Evolutionary conservation across 2,888 invertebrate genomes (phyloP).

Genomic region (Byasa hedistus): DNA sequence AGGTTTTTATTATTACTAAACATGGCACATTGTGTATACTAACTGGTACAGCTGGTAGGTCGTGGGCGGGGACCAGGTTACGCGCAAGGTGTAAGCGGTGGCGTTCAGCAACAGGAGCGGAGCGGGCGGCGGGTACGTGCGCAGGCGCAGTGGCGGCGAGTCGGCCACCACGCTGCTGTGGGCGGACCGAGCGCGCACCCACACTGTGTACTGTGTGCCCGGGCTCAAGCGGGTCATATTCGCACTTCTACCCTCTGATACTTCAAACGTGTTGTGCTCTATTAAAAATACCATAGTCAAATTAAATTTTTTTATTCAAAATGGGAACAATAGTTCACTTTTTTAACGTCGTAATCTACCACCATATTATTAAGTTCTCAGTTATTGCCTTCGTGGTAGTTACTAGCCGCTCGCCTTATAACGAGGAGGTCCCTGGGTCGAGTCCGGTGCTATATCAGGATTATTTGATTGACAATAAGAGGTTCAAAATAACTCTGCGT

Average conservation of each 20-base stretch:
- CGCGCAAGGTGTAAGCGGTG: constrained; percentile 76
- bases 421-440: too few species aligned
- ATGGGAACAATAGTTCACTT: too few species aligned
- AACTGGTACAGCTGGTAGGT: constrained; percentile 53
- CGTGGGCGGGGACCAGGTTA: constrained; percentile 84
- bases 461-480: too few species aligned
- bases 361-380: neutral
- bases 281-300: too few species aligned
- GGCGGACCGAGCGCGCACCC: constrained; percentile 87
- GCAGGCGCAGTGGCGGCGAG: constrained; percentile 80
- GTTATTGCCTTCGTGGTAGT: too few species aligned
- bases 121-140: constrained; percentile 86
- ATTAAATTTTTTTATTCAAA: too few species aligned
- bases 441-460: too few species aligned
- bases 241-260: constrained; percentile 58
- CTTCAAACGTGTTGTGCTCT: constrained; percentile 73
- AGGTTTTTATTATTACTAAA: too few species aligned
- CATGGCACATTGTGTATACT: constrained; percentile 33
- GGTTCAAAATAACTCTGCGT: too few species aligned
- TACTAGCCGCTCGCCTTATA: too few species aligned
- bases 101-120: constrained; percentile 74
- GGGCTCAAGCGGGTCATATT: constrained; percentile 82
- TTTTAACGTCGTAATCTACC: too few species aligned
- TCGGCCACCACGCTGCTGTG: constrained; percentile 82
- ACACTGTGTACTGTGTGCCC: constrained; percentile 85